A percentile compares a stretch with the other conserved stretches of the same genome.
Conservation (phyloP, 2,888 invertebrate species). For the Eubasilissa splendida region DNA sequence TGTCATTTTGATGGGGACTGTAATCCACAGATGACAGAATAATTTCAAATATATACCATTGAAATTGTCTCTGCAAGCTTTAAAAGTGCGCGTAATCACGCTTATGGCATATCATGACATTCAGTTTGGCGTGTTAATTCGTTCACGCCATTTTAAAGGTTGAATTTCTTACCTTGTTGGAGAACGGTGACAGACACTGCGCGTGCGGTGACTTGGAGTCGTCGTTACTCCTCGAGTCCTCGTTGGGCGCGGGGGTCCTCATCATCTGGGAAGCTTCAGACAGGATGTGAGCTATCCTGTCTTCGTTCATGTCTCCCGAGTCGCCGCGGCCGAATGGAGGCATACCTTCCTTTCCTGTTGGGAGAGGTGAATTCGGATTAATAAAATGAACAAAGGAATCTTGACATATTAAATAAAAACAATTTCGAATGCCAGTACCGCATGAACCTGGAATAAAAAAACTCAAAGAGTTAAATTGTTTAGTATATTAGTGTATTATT, state of each 20-base stretch:
- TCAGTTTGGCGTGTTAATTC: too few relatives aligned
- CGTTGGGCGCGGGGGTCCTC: conserved; percentile 75
- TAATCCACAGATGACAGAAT: too few relatives aligned
- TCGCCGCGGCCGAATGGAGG: conserved; percentile 85
- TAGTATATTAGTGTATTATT: too few relatives aligned
- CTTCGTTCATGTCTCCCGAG: conserved; percentile 86
- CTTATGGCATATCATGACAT: too few relatives aligned
- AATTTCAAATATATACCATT: too few relatives aligned
- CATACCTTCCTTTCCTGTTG: conserved; percentile 87
- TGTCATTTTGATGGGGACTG: too few relatives aligned
- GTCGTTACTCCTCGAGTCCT: conserved; percentile 82
- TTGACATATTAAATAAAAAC: not conserved
- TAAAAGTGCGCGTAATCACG: too few relatives aligned
- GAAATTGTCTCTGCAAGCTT: too few relatives aligned
- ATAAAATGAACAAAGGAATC: not conserved
- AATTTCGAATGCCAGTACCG: not conserved
- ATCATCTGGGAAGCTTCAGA: conserved; percentile 94
- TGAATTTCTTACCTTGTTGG: conserved; percentile 73
- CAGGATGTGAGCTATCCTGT: conserved; percentile 93
- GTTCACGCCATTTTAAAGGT: too few relatives aligned
- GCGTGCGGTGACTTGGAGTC: conserved; percentile 86
- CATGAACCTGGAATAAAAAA: not conserved
- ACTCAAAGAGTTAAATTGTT: not conserved
- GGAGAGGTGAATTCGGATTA: conserved; percentile 12
- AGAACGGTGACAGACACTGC: conserved; percentile 87